phyloP scores from a whole-genome alignment of 2,888 invertebrate genomes.

The Chloroclystis v-ata region DNA sequence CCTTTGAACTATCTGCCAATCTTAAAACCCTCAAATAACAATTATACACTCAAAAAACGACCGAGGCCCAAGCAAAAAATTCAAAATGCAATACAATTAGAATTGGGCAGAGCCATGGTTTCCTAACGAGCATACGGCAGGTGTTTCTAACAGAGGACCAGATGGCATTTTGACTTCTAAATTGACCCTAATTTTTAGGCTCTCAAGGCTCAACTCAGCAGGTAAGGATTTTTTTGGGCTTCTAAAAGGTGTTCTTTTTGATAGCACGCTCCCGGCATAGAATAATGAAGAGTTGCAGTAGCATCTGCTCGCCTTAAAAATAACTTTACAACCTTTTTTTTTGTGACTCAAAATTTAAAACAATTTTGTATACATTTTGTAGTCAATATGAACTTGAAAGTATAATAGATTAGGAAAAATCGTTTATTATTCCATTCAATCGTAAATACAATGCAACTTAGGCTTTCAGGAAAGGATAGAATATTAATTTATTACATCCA shows the following conservation, averaged over 20 bases:
- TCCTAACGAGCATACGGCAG: constrained; percentile 49
- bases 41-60: not conserved
- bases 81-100: not conserved
- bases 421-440: too few relatives aligned
- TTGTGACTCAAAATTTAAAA: too few relatives aligned
- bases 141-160: constrained; percentile 54
- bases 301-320: not conserved
- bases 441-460: too few relatives aligned
- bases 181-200: constrained; percentile 4
- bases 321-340: too few relatives aligned
- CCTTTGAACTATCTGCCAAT: too few relatives aligned
- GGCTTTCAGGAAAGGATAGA: too few relatives aligned
- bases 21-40: too few relatives aligned
- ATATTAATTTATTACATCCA: too few relatives aligned
- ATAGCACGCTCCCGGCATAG: constrained; percentile 9
- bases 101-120: constrained; percentile 2
- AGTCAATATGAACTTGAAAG: too few relatives aligned
- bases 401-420: too few relatives aligned
- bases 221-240: constrained; percentile 6
- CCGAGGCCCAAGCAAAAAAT: not conserved
- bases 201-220: constrained; percentile 3
- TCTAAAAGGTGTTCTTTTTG: constrained; percentile 20
- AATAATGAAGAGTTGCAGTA: not conserved
- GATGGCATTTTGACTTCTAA: constrained; percentile 32
- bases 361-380: too few relatives aligned